A percentile compares a stretch with the other conserved stretches of the same genome.
phyloP scores from a whole-genome alignment of 2,888 invertebrate genomes.

The Cerastoderma edule region DNA sequence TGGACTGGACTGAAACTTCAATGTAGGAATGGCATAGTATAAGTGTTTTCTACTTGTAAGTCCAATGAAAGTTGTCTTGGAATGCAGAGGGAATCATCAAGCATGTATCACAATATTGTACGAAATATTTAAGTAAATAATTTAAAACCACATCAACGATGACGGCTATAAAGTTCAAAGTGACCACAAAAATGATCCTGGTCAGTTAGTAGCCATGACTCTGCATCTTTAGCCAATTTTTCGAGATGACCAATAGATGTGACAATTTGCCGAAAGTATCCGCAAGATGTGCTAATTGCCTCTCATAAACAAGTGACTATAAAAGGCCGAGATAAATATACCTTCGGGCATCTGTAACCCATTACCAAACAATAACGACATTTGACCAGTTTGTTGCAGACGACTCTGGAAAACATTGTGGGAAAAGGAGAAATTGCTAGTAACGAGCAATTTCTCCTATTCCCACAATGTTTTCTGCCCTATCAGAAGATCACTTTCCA shows the following conservation, averaged over 20 bases:
- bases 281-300: not conserved
- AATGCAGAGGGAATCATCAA: too few relatives aligned
- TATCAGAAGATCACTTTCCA: too few relatives aligned
- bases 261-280: constrained; percentile 8
- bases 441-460: not conserved
- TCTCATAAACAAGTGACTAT: constrained; percentile 1
- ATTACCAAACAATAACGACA: not conserved
- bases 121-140: constrained; percentile 5
- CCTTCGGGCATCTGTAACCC: too few relatives aligned
- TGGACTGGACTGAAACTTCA: too few relatives aligned
- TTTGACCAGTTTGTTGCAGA: not conserved
- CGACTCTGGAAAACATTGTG: constrained; percentile 7
- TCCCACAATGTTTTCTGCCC: not conserved
- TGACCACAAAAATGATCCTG: constrained; percentile 4
- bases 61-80: too few relatives aligned
- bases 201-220: constrained; percentile 6
- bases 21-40: too few relatives aligned
- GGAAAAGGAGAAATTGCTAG: not conserved
- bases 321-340: too few relatives aligned
- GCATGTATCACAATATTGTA: not conserved
- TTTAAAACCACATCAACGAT: not conserved
- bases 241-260: not conserved
- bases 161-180: not conserved
- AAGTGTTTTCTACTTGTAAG: too few relatives aligned
- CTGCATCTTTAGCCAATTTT: constrained; percentile 8